These are phyloP conservation scores for Chinchilla lanigera DNA, from an alignment of 2,113 vertebrate species.

Conservation along the genomic window DNA sequence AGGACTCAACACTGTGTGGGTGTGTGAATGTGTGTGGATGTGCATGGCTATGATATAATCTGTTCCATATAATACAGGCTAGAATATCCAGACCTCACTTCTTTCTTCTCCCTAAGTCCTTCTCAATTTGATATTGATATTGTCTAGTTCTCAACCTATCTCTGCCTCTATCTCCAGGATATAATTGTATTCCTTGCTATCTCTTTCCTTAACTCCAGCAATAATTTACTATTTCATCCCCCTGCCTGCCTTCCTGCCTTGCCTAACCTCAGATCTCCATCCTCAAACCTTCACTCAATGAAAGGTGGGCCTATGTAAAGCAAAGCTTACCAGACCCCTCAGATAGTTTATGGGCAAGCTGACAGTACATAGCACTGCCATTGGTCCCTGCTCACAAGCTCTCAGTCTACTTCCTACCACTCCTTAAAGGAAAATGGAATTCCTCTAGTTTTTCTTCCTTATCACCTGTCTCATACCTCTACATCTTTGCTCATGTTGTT, in stretches of 20 bases:
- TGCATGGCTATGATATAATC: too few species aligned
- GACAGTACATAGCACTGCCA: rapidly evolving
- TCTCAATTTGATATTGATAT: background rate
- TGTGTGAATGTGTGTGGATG: background rate
- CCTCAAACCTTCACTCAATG: background rate
- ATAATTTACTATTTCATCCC: background rate
- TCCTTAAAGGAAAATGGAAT: too few species aligned
- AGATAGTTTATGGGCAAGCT: background rate
- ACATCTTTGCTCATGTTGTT: background rate
- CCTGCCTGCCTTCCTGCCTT: background rate
- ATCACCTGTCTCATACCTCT: background rate
- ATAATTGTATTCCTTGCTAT: background rate
- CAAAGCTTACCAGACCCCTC: background rate
- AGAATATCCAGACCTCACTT: background rate
- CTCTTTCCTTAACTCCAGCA: background rate
- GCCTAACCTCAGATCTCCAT: background rate
- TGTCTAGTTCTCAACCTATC: background rate
- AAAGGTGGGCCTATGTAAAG: background rate
- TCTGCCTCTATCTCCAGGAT: background rate
- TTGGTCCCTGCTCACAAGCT: background rate
- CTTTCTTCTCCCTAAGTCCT: background rate
- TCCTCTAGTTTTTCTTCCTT: background rate
- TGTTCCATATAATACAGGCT: background rate
- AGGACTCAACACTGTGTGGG: background rate
- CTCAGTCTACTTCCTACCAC: background rate